Evolutionary conservation across 2,797 vertebrate genomes (phyloP).

Genomic region (Lepus townsendii): DNA sequence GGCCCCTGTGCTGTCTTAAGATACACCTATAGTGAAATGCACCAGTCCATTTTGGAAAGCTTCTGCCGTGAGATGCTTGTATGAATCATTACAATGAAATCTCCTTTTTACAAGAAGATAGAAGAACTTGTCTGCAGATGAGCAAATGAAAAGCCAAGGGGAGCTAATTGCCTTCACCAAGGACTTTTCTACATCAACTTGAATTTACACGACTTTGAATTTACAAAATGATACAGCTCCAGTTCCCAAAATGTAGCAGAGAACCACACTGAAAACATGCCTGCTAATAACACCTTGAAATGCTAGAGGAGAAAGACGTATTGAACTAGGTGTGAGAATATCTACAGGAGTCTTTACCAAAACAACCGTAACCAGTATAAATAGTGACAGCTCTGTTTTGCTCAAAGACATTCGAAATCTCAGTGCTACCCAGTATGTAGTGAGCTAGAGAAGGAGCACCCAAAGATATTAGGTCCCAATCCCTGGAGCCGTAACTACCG

Average conservation of each 20-base stretch:
- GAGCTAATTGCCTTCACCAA: not conserved
- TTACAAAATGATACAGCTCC: conserved; percentile 14
- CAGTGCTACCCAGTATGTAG: not conserved
- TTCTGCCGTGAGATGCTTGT: not conserved
- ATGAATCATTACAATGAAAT: not conserved
- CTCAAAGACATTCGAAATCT: not conserved
- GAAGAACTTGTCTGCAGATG: not conserved
- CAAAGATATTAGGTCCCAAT: not conserved
- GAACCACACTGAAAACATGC: not conserved
- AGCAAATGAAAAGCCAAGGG: not conserved
- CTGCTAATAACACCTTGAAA: not conserved
- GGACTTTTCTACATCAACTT: conserved; percentile 4
- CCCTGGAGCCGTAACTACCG: not conserved
- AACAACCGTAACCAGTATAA: not conserved
- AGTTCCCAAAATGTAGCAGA: conserved; percentile 5
- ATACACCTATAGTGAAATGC: not conserved
- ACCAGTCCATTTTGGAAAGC: not conserved
- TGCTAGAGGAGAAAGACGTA: not conserved
- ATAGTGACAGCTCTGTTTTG: not conserved
- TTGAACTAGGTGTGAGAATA: not conserved
- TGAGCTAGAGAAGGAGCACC: not conserved
- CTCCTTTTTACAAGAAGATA: not conserved
- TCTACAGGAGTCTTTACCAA: not conserved
- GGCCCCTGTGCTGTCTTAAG: not conserved
- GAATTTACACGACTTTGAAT: conserved; percentile 10